A percentile compares a stretch with the other conserved stretches of the same genome.
Conservation (phyloP, 2,888 invertebrate genomes). For the Dryobota labecula region DNA sequence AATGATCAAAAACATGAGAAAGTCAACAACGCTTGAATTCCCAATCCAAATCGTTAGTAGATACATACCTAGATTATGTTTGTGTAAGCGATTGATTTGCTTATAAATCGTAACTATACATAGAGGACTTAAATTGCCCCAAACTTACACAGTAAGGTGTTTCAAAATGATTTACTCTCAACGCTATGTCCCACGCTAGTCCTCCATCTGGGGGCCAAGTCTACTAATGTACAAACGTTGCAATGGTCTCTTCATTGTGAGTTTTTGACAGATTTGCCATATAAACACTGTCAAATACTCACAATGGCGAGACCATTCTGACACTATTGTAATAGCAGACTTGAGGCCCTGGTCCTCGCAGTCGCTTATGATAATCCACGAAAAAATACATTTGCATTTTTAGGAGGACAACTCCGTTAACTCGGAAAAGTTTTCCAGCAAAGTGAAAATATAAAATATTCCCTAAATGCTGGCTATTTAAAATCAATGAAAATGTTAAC, state of each 20-base stretch:
- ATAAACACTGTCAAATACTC: no score
- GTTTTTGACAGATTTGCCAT: no score
- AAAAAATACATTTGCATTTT: conserved; percentile 49
- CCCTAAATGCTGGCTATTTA: conserved; percentile 28
- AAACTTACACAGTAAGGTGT: conserved; percentile 3
- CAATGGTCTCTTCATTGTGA: no score
- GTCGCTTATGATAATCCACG: conserved; percentile 40
- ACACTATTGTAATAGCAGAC: no score
- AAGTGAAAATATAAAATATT: conserved; percentile 19
- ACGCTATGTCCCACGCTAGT: background rate
- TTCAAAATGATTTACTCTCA: conserved; percentile 14
- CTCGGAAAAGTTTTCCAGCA: conserved; percentile 30
- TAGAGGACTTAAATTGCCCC: conserved; percentile 2
- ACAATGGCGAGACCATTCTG: no score
- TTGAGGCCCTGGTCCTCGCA: conserved; percentile 17
- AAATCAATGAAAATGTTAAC: conserved; percentile 1
- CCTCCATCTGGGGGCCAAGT: no score
- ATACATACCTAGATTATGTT: background rate
- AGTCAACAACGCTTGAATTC: background rate
- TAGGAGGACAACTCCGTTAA: conserved; percentile 25
- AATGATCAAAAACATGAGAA: background rate
- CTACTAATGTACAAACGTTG: no score
- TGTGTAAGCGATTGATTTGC: background rate
- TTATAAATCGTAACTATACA: background rate
- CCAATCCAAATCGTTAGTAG: background rate